Base-by-base conservation (phyloP, 2,113 vertebrate genomes). In the Aptenodytes forsteri region DNA sequence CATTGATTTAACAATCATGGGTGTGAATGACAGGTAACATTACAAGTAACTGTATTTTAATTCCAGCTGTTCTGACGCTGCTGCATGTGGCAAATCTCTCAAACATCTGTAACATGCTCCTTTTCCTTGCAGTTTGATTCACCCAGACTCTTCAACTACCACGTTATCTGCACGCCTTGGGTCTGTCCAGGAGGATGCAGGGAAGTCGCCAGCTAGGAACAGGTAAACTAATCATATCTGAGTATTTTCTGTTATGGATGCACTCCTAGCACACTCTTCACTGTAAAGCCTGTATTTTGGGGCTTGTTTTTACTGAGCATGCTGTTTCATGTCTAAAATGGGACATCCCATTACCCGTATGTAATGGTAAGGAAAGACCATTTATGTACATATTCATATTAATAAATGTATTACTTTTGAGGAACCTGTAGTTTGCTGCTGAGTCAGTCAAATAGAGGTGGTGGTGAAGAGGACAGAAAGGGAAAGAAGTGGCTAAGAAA, bases 171-270 rank as follows among this genome's bases (percentile, higher is more conserved):
- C 99, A 83, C 98, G 99, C 91, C 98, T 99, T 67, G 98, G 98
- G 1, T 98, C 99, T 61, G 99, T 99, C 38, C 99, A 99, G 89
- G 99, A 99, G 75, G 99, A 99, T 95, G 96, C 98, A 76, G 99
- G 99, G 61, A 99, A 99, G 87, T 99, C 99, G 9, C 99, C 99
- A 32, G 99, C 99, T 50, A 98, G 99, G 87, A 99, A 99, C 85
- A 99, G 99, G 99, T 99, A 92, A 86, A 97, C 79, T 56, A 59
- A 52, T 67, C 4, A 46, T 47, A 42, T 80, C 6, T 47, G 13
- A 56, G 7, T 84, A 23, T 58, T 59, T 79, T 58, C 50, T 83
- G 7, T 65, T 89, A 44, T 76, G 25, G 30, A 36, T 90, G 30
- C 9, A 49, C 6, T 87, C 27, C 21, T 85, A 54, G 36, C 23